Evolutionary conservation across 1,140 invertebrate species (phyloP).

Genomic region (Mylabris phalerata): DNA sequence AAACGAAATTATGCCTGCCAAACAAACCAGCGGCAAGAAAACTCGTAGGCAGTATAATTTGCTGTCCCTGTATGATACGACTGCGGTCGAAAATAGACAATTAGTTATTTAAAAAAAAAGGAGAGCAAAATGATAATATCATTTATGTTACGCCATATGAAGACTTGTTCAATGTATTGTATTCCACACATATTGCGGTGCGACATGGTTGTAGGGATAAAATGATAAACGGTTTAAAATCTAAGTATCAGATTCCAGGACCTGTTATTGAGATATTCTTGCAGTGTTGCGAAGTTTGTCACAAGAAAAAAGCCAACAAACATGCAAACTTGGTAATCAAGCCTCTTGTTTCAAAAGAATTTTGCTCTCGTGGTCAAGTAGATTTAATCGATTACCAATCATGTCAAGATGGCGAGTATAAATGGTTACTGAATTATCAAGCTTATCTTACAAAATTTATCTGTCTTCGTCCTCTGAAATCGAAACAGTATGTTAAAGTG

Average conservation of each 20-base stretch:
- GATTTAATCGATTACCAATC: constrained; percentile 44
- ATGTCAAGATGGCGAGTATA: constrained; percentile 37
- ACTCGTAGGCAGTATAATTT: too few species aligned
- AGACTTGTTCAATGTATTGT: too few species aligned
- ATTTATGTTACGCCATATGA: too few species aligned
- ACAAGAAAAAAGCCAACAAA: background rate
- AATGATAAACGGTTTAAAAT: constrained; percentile 37
- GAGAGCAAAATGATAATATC: too few species aligned
- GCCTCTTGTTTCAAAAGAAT: too few species aligned
- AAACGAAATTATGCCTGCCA: too few species aligned
- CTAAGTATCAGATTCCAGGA: constrained; percentile 1
- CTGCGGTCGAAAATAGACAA: too few species aligned
- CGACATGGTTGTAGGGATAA: background rate
- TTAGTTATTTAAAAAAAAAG: too few species aligned
- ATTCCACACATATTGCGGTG: too few species aligned
- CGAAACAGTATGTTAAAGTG: constrained; percentile 32
- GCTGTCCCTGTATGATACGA: too few species aligned
- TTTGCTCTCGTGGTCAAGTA: constrained; percentile 31
- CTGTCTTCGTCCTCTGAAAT: constrained; percentile 29
- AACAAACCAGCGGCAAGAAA: too few species aligned
- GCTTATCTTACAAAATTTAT: constrained; percentile 44
- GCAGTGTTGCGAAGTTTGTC: background rate
- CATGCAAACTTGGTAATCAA: too few species aligned
- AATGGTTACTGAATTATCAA: constrained; percentile 44
- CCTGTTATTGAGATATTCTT: background rate